Conservation (phyloP, 2,888 invertebrate species). For the Plutella xylostella region DNA sequence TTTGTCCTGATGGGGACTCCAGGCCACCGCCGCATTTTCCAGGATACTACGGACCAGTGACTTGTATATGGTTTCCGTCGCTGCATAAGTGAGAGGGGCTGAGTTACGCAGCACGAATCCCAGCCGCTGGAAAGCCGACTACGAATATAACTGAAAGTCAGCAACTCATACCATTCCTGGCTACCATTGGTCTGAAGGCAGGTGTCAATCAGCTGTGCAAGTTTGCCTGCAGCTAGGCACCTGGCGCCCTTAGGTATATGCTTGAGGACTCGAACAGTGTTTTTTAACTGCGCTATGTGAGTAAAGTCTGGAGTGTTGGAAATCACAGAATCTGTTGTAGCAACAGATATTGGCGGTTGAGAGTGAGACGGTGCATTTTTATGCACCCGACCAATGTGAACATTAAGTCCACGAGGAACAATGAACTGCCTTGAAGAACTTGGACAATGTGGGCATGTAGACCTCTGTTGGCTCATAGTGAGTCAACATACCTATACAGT, state of each 20-base stretch:
- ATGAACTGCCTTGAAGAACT: too few species aligned
- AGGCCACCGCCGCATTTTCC: not conserved
- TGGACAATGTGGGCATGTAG: too few species aligned
- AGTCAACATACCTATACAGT: too few species aligned
- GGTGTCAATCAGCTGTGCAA: not conserved
- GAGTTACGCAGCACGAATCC: too few species aligned
- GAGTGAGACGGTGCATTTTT: too few species aligned
- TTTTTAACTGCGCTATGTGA: not conserved
- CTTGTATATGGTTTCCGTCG: too few species aligned
- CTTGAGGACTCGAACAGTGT: conserved; percentile 4
- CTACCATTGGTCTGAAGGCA: conserved; percentile 3
- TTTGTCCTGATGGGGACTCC: not conserved
- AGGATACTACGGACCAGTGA: not conserved
- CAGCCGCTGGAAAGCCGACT: not conserved
- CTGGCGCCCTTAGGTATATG: conserved; percentile 11
- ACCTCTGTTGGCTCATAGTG: too few species aligned
- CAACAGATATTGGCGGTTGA: too few species aligned
- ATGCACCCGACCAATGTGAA: too few species aligned
- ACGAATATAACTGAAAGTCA: not conserved
- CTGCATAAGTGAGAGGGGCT: too few species aligned
- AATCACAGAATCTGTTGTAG: too few species aligned
- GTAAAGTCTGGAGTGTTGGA: not conserved
- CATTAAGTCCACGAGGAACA: too few species aligned
- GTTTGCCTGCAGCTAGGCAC: conserved; percentile 8
- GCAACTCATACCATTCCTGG: conserved; percentile 6